Evolutionary conservation across 2,113 vertebrate species (phyloP).

Genomic region (Phrynocephalus versicolor): DNA sequence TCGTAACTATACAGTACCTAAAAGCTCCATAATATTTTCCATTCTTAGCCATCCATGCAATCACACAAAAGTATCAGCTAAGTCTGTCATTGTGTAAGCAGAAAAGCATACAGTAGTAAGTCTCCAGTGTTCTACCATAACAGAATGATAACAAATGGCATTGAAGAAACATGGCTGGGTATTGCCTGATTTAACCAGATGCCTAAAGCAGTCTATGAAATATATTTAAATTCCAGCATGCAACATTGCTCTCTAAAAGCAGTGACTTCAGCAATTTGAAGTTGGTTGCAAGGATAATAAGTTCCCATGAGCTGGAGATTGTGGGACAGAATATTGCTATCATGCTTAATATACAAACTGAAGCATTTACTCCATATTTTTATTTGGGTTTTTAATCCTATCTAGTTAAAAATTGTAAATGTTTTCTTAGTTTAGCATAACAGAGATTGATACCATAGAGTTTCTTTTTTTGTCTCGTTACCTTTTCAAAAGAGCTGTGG

Average conservation of each 20-base stretch:
- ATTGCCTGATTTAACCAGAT: not conserved
- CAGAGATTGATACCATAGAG: not conserved
- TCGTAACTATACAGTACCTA: too few relatives aligned
- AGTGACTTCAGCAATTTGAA: not conserved
- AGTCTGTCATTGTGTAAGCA: too few relatives aligned
- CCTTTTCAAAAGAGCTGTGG: constrained; percentile 15
- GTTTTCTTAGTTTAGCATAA: not conserved
- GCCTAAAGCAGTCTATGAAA: not conserved
- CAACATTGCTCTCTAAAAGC: not conserved
- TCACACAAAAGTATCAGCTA: too few relatives aligned
- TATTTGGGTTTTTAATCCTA: not conserved
- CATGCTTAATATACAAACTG: not conserved
- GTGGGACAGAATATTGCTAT: not conserved
- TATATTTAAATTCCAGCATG: not conserved
- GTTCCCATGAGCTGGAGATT: not conserved
- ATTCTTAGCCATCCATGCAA: not conserved
- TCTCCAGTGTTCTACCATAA: not conserved
- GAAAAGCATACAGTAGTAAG: not conserved
- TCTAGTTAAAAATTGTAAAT: not conserved
- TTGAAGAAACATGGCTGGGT: not conserved
- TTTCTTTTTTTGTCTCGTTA: not conserved
- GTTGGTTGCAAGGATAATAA: not conserved
- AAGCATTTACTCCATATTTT: not conserved
- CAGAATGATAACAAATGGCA: not conserved
- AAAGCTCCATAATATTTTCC: not conserved